Conservation (phyloP, 2,113 vertebrate genomes). For the Psittacara wagleri region DNA sequence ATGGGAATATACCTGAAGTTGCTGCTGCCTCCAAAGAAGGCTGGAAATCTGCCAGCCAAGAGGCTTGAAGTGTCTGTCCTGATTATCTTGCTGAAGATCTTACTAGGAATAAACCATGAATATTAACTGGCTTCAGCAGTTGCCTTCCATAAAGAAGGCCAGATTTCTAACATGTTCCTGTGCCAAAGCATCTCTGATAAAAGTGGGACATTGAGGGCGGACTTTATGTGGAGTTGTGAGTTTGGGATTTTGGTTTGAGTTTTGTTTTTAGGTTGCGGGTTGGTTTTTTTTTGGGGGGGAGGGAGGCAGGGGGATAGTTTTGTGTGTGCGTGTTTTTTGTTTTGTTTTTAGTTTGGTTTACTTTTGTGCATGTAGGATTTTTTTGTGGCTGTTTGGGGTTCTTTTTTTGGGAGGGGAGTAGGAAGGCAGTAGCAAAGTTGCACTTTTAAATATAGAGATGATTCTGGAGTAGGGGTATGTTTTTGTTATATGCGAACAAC, state of each 20-base stretch:
- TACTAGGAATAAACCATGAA: neutral
- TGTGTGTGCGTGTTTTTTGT: neutral
- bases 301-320: too few species aligned
- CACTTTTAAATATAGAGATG: neutral
- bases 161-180: neutral
- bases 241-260: fast-evolving
- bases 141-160: neutral
- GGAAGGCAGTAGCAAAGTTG: neutral
- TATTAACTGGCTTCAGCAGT: neutral
- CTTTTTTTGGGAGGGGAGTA: neutral
- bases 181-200: neutral
- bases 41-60: neutral
- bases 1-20: neutral
- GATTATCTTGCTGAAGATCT: neutral
- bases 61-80: neutral
- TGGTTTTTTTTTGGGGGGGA: neutral
- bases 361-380: neutral
- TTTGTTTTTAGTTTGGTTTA: neutral
- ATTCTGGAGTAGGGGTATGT: neutral
- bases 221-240: neutral
- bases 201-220: neutral
- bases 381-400: neutral
- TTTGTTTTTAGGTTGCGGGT: neutral
- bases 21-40: neutral
- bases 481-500: neutral